Percentiles rank a stretch among this genome's conserved stretches.
These are phyloP conservation scores for Gymnopithys bicolor DNA, from an alignment of 2,797 vertebrate species.

Conservation along the genomic window DNA sequence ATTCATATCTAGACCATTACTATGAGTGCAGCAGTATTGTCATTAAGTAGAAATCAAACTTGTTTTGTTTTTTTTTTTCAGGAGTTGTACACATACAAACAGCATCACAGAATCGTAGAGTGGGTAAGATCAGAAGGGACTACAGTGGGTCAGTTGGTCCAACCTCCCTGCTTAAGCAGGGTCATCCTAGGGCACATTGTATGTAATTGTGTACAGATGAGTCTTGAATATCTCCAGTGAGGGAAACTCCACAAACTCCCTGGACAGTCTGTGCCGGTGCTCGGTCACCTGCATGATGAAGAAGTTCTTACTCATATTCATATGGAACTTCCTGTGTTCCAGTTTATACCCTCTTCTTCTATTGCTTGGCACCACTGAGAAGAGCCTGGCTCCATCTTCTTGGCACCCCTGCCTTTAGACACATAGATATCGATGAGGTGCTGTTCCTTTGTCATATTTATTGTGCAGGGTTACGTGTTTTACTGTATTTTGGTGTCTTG, in stretches of 20 bases:
- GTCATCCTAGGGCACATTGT: neutral
- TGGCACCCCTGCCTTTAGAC: neutral
- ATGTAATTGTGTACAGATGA: neutral
- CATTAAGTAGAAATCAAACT: neutral
- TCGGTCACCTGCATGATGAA: neutral
- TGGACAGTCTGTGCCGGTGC: neutral
- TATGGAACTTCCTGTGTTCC: neutral
- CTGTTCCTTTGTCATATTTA: neutral
- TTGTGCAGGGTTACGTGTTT: neutral
- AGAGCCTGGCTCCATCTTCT: neutral
- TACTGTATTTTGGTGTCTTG: neutral
- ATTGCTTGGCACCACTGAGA: neutral
- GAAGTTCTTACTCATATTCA: neutral
- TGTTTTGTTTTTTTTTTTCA: neutral
- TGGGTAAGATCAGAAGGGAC: neutral
- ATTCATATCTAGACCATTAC: neutral
- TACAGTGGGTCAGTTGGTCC: neutral
- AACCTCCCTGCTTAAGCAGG: neutral
- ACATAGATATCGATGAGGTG: neutral
- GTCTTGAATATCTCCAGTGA: neutral
- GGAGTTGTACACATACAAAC: neutral
- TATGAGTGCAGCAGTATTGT: neutral
- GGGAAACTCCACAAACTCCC: neutral
- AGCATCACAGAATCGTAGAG: neutral
- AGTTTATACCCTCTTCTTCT: neutral